Conservation (phyloP, 2,797 vertebrate species). For the Hydrophis major region DNA sequence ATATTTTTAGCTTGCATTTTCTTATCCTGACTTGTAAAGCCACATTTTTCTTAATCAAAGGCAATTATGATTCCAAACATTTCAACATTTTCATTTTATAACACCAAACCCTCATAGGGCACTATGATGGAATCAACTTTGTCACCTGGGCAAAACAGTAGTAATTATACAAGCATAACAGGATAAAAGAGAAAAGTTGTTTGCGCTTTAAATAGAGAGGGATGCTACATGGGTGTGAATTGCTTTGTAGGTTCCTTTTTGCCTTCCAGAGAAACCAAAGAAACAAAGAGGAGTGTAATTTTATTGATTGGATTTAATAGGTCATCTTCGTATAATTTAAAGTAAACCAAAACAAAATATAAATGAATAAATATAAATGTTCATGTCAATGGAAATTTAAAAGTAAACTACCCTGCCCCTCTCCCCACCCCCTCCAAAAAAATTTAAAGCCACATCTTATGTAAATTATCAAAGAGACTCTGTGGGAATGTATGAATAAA, state of each 20-base stretch:
- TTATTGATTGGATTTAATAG: background rate
- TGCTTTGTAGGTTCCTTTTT: background rate
- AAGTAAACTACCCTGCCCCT: background rate
- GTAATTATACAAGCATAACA: background rate
- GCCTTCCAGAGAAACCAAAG: background rate
- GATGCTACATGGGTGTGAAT: background rate
- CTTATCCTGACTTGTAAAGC: background rate
- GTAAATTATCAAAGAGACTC: background rate
- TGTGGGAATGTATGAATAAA: background rate
- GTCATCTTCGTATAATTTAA: background rate
- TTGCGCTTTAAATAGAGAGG: background rate
- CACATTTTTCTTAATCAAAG: background rate
- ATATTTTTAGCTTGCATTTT: background rate
- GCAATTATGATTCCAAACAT: background rate
- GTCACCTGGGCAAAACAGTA: background rate
- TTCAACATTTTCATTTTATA: background rate
- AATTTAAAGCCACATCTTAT: background rate
- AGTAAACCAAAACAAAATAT: background rate
- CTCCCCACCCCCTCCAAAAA: background rate
- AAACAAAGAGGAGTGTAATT: background rate
- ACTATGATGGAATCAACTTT: background rate
- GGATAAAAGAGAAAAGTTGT: background rate
- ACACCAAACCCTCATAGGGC: background rate
- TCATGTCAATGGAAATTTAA: background rate
- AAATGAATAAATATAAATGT: background rate